Evolutionary conservation across 2,888 invertebrate species (phyloP).

Genomic region (Danaus chrysippus): DNA sequence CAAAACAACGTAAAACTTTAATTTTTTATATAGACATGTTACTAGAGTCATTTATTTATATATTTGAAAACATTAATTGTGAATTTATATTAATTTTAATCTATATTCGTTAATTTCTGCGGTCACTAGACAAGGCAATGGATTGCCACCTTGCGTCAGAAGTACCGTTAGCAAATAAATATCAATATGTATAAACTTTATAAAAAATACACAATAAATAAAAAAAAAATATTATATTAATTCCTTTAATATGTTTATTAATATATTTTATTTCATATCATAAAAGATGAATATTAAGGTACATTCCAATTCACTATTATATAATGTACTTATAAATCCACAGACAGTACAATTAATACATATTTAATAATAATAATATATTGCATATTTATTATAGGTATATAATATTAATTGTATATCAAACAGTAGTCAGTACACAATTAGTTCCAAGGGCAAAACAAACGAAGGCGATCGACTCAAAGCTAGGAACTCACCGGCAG

Average conservation of each 20-base stretch:
- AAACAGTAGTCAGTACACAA: constrained; percentile 18
- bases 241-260: too few species aligned
- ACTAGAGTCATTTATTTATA: too few species aligned
- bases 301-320: too few species aligned
- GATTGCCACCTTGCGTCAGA: constrained; percentile 16
- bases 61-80: not conserved
- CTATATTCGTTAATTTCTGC: constrained; percentile 11
- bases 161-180: constrained; percentile 3
- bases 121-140: constrained; percentile 15
- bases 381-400: not conserved
- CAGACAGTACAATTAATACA: too few species aligned
- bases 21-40: too few species aligned
- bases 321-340: too few species aligned
- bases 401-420: not conserved
- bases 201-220: not conserved
- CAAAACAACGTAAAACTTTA: too few species aligned
- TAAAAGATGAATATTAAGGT: too few species aligned
- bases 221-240: too few species aligned
- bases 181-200: not conserved
- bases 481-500: constrained; percentile 37
- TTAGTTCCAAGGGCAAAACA: constrained; percentile 34
- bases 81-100: constrained; percentile 8
- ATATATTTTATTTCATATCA: too few species aligned
- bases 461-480: constrained; percentile 34
- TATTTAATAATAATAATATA: not conserved